Percentiles rank a stretch among this genome's conserved stretches.
Evolutionary conservation across 2,888 invertebrate species (phyloP).

Genomic region (Drosophila borealis): DNA sequence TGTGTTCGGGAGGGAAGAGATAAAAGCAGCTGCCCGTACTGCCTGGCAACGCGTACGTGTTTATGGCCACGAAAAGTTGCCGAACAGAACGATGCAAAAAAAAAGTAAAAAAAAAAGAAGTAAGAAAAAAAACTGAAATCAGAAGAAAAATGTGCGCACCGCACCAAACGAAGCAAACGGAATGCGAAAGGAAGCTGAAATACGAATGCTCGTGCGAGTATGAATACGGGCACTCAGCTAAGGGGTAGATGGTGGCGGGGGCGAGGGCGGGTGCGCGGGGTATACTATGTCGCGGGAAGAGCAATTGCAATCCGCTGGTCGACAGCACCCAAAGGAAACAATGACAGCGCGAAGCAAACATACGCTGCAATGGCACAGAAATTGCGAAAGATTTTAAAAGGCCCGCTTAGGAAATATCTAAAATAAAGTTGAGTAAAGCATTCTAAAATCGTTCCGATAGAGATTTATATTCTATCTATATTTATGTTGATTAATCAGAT

Average conservation of each 20-base stretch:
- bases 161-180: slow-evolving; percentile 43
- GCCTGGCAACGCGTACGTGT: slow-evolving; percentile 73
- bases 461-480: too few relatives aligned
- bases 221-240: slow-evolving; percentile 33
- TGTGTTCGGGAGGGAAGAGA: slow-evolving; percentile 45
- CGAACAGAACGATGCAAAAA: slow-evolving; percentile 60
- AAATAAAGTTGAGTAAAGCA: too few relatives aligned
- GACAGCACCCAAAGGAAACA: slow-evolving; percentile 41
- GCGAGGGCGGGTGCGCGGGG: neutral
- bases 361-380: slow-evolving; percentile 40
- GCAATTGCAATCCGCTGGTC: slow-evolving; percentile 34
- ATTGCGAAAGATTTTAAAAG: neutral
- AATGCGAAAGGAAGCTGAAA: slow-evolving; percentile 34
- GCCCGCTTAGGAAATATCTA: too few relatives aligned
- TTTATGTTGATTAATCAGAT: too few relatives aligned
- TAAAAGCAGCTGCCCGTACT: slow-evolving; percentile 63
- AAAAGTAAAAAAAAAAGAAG: slow-evolving; percentile 11
- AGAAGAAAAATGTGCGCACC: slow-evolving; percentile 52
- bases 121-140: slow-evolving; percentile 41
- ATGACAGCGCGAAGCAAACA: slow-evolving; percentile 41
- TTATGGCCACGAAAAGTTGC: slow-evolving; percentile 77
- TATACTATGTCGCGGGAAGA: neutral
- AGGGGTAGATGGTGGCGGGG: neutral
- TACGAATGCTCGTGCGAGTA: slow-evolving; percentile 24
- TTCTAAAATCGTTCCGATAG: too few relatives aligned